Evolutionary conservation across 2,888 invertebrate genomes (phyloP).

Genomic region (Acanthosepion lycidas): DNA sequence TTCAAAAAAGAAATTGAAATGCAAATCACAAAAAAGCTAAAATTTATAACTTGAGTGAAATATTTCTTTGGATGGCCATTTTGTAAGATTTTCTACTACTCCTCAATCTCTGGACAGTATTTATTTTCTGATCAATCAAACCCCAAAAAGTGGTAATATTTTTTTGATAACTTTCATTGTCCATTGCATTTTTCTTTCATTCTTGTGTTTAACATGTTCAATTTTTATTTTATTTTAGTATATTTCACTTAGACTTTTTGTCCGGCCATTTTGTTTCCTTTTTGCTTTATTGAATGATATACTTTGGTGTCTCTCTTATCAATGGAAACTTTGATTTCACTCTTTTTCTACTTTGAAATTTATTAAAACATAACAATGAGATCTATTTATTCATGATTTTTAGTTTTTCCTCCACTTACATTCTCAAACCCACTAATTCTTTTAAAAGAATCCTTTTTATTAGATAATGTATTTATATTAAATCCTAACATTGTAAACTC

Average conservation of each 20-base stretch:
- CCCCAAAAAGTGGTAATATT: background rate
- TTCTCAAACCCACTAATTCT: background rate
- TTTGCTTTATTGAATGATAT: too few relatives aligned
- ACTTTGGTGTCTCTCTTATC: too few relatives aligned
- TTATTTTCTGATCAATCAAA: background rate
- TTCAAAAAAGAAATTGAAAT: background rate
- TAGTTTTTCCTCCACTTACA: background rate
- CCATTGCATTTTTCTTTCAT: background rate
- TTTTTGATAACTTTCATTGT: background rate
- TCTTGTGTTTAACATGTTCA: too few relatives aligned
- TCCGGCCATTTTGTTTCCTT: too few relatives aligned
- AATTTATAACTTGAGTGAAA: background rate
- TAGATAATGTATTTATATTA: background rate
- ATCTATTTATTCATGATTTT: background rate
- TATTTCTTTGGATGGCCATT: background rate
- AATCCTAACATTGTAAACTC: background rate
- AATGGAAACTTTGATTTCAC: background rate
- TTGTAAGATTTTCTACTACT: too few relatives aligned
- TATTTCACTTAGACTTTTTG: too few relatives aligned
- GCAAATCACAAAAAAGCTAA: background rate
- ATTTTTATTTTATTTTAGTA: too few relatives aligned
- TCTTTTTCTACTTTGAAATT: background rate
- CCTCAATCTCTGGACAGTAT: background rate
- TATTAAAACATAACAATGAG: background rate
- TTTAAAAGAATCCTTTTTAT: background rate